Conservation (phyloP, 2,888 invertebrate genomes). For the Trissolcus brochymenae region DNA sequence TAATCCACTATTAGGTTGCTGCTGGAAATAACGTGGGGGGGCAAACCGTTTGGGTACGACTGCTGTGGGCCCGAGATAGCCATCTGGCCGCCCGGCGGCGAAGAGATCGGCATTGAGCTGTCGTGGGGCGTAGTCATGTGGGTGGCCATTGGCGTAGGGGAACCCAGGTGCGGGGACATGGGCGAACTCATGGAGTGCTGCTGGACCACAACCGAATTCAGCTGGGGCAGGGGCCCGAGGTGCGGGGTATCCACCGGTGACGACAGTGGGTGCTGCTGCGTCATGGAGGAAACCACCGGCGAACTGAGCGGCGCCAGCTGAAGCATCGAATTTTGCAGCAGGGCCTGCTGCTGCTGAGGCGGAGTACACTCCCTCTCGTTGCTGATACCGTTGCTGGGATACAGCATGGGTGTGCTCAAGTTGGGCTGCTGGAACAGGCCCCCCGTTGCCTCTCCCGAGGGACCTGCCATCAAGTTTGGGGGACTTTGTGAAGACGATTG, state of each 20-base stretch:
- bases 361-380: conserved; percentile 73
- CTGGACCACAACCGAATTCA: conserved; percentile 73
- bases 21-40: conserved; percentile 89
- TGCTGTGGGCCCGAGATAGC: conserved; percentile 75
- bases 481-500: conserved; percentile 84
- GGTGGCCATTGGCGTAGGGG: conserved; percentile 73
- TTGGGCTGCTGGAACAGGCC: conserved; percentile 91
- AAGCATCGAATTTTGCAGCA: conserved; percentile 76
- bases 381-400: conserved; percentile 78
- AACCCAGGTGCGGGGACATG: conserved; percentile 73
- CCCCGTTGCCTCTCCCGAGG: conserved; percentile 94
- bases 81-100: conserved; percentile 72
- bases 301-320: conserved; percentile 76
- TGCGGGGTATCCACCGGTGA: conserved; percentile 77
- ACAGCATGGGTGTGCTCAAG: conserved; percentile 77
- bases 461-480: conserved; percentile 98
- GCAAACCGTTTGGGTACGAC: conserved; percentile 90
- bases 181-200: conserved; percentile 74
- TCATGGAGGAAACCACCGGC: conserved; percentile 42
- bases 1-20: conserved; percentile 75
- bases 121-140: conserved; percentile 77
- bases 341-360: conserved; percentile 75
- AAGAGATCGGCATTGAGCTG: conserved; percentile 71
- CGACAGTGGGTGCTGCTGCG: conserved; percentile 64
- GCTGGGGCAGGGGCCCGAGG: conserved; percentile 76